A percentile compares a stretch with the other conserved stretches of the same genome.
These are phyloP conservation scores for Phengaris alcon DNA, from an alignment of 2,888 invertebrate species.

Conservation along the genomic window DNA sequence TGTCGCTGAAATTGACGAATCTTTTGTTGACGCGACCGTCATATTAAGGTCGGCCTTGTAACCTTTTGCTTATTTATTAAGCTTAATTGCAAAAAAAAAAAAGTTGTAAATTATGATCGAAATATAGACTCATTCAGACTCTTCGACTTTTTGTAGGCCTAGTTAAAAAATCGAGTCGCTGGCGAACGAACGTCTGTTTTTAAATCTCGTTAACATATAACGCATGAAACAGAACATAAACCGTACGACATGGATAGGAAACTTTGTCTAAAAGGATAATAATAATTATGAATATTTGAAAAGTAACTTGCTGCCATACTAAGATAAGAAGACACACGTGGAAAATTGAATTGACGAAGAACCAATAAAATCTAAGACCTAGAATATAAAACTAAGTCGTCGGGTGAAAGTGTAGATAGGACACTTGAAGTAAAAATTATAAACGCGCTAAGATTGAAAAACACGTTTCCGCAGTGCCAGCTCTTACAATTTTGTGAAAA, in stretches of 20 bases:
- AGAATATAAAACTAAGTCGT: not conserved
- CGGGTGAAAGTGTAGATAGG: not conserved
- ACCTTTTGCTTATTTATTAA: constrained; percentile 17
- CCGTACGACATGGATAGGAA: not conserved
- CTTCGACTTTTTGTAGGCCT: not conserved
- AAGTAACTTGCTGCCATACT: not conserved
- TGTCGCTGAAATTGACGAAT: constrained; percentile 18
- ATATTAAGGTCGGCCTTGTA: constrained; percentile 8
- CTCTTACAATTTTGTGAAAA: no score
- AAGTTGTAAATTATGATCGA: constrained; percentile 12
- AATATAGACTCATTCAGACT: constrained; percentile 10
- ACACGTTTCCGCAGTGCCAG: no score
- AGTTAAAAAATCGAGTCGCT: not conserved
- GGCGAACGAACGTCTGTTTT: not conserved
- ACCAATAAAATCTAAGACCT: not conserved
- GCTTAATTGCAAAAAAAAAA: constrained; percentile 9
- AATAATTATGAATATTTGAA: constrained; percentile 2
- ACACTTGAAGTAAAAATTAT: not conserved
- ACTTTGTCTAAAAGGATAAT: not conserved
- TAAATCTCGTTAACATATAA: not conserved
- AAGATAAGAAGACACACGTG: not conserved
- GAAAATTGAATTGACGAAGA: not conserved
- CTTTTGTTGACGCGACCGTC: constrained; percentile 8
- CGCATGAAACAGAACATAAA: not conserved
- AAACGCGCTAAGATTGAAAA: no score